phyloP scores from a whole-genome alignment of 2,888 invertebrate species.

The Drosophila borborema region DNA sequence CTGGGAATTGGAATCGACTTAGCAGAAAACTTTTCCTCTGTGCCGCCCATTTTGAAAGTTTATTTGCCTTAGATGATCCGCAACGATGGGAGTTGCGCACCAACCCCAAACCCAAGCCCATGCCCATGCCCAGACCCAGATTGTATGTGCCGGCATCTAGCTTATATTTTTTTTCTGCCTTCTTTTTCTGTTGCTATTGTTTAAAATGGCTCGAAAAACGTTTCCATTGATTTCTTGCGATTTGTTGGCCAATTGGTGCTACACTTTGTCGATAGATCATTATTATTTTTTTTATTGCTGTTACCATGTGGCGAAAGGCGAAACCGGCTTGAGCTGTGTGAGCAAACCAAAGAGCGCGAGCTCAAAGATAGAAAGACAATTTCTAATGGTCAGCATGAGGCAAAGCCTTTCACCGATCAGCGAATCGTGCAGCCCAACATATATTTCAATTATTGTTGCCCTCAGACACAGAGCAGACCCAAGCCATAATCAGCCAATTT shows the following conservation, averaged over 20 bases:
- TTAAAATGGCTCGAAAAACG: conserved; percentile 21
- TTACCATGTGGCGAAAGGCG: conserved; percentile 46
- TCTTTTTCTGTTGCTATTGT: conserved; percentile 23
- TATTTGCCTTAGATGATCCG: conserved; percentile 12
- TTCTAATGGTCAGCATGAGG: conserved; percentile 7
- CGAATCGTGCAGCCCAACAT: background rate
- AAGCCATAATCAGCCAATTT: background rate
- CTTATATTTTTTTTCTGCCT: background rate
- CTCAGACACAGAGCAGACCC: background rate
- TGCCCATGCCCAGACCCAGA: conserved; percentile 1
- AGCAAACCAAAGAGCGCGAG: background rate
- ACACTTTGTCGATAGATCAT: conserved; percentile 62
- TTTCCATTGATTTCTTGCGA: conserved; percentile 37
- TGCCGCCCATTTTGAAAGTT: conserved; percentile 34
- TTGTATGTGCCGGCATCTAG: conserved; percentile 28
- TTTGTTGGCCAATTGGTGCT: conserved; percentile 63
- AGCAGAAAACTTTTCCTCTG: background rate
- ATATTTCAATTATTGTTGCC: conserved; percentile 7
- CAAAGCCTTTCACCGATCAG: conserved; percentile 41
- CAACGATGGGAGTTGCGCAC: background rate
- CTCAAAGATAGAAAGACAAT: conserved; percentile 10
- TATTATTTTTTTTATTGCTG: conserved; percentile 35
- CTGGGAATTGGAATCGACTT: conserved; percentile 1
- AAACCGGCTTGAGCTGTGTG: conserved; percentile 37
- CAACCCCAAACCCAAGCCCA: conserved; percentile 13